Base-by-base conservation (phyloP, 1,140 invertebrate species). In the Delia radicum region DNA sequence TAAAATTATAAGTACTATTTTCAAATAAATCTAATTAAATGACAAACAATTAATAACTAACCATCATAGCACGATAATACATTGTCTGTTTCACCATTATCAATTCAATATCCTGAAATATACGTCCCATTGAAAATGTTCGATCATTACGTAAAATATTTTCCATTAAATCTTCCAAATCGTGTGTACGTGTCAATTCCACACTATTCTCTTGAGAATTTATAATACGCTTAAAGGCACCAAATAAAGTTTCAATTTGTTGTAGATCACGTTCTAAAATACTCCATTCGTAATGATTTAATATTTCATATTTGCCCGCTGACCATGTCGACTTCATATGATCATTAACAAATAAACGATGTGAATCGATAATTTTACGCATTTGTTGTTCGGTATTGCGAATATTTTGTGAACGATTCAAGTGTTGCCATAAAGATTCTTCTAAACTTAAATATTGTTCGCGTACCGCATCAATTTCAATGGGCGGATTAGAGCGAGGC, bases 61-160 rank as follows among this genome's bases (percentile, higher is more conserved):
- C 92, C 91, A 91, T 82, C 79, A 90, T 84, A n/a, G 89, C 88
- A 8, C 87, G 87, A 48, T 89, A 85, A 85, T 91, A 93, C 73
- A 93, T 82, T 76, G 90, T 87, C 33, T 91, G 90, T 55, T 79
- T 79, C 18, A 85, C 82, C 83, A 85, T 85, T 63, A 79, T 71
- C 12, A 77, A 71, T 24, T 83, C 82, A 26, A 82, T 82, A 63
- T 83, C 81, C 63, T 79, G 77, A 29, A 85, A 79, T 63, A 83
- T 82, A 27, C 81, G 79, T 33, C 79, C 78, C 77, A 85, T 85
- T n/a, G 83, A 85, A 65, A 80, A 81, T 26, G 73, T 78, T n/a
- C 76, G 81, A 73, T 85, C 81, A 48, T 85, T 85, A 8, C 79
- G 86, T 18, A 93, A 81, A 21, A 93, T 87, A 0, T 88, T 87